Evolutionary conservation across 2,113 vertebrate species (phyloP).

Genomic region (Amia ocellicauda): DNA sequence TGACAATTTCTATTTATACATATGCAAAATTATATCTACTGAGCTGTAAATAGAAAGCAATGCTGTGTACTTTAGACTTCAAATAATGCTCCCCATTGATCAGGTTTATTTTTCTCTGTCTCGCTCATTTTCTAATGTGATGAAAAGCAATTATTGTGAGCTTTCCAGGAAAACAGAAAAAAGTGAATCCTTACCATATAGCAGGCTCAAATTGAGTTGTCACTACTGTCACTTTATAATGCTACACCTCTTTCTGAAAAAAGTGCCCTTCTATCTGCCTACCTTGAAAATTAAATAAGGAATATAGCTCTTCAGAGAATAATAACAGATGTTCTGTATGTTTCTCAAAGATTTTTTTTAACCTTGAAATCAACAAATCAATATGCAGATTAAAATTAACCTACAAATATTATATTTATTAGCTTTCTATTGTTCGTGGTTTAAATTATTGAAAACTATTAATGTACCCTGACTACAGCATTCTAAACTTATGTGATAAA

Average conservation of each 20-base stretch:
- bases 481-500: too few relatives aligned
- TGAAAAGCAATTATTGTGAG: conserved; percentile 6
- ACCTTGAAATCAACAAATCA: too few relatives aligned
- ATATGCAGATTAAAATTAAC: too few relatives aligned
- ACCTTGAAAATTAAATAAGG: background rate
- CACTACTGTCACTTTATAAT: conserved; percentile 2
- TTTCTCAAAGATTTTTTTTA: too few relatives aligned
- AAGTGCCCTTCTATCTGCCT: background rate
- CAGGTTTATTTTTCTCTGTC: background rate
- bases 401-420: too few relatives aligned
- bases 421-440: too few relatives aligned
- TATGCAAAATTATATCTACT: background rate
- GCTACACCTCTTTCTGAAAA: background rate
- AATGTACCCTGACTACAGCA: too few relatives aligned
- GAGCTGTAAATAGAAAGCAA: background rate
- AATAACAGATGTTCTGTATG: too few relatives aligned
- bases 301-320: too few relatives aligned
- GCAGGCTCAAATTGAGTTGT: conserved; percentile 3
- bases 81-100: conserved; percentile 5
- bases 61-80: background rate
- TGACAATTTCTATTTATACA: conserved; percentile 18
- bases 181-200: conserved; percentile 1
- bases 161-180: conserved; percentile 9
- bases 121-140: background rate
- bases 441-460: too few relatives aligned